Evolutionary conservation across 92 coral and sea anemone genomes (phyloP).

Genomic region (Porites rus): DNA sequence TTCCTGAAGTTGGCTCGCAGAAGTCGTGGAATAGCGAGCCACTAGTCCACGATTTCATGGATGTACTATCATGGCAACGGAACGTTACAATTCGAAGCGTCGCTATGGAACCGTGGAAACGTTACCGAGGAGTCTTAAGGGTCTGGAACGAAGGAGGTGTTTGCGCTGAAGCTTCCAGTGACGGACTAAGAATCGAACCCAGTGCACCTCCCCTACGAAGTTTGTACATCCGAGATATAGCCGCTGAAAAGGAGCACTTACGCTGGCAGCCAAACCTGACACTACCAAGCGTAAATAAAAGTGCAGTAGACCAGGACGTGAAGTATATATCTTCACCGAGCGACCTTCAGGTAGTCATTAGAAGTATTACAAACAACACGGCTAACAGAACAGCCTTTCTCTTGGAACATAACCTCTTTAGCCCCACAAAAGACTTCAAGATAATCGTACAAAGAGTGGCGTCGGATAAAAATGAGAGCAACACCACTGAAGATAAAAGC

Average conservation of each 20-base stretch:
- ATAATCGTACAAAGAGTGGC: conserved; percentile 80
- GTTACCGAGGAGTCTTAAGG: conserved; percentile 84
- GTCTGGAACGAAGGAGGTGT: conserved; percentile 83
- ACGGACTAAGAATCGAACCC: conserved; percentile 87
- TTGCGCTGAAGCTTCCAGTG: conserved; percentile 77
- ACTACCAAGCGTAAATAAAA: conserved; percentile 67
- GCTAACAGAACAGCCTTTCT: conserved; percentile 48
- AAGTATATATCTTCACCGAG: conserved; percentile 75
- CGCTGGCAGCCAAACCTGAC: conserved; percentile 86
- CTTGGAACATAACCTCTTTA: conserved; percentile 66
- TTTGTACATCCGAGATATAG: conserved; percentile 67
- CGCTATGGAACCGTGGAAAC: conserved; percentile 70
- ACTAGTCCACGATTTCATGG: conserved; percentile 75
- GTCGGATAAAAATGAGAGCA: conserved; percentile 83
- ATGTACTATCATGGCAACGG: conserved; percentile 70
- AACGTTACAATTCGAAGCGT: conserved; percentile 74
- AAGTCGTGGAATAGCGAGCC: conserved; percentile 92
- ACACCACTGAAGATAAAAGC: conserved; percentile 77
- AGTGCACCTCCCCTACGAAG: conserved; percentile 74
- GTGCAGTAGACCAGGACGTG: conserved; percentile 68
- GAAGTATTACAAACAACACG: conserved; percentile 45
- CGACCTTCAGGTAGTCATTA: conserved; percentile 59
- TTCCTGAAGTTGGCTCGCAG: conserved; percentile 50
- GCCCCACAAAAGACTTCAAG: conserved; percentile 79
- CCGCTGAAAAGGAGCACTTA: conserved; percentile 72